A percentile compares a stretch with the other conserved stretches of the same genome.
These are phyloP conservation scores for Stramonita haemastoma DNA, from an alignment of 2,888 invertebrate genomes.

Conservation along the genomic window DNA sequence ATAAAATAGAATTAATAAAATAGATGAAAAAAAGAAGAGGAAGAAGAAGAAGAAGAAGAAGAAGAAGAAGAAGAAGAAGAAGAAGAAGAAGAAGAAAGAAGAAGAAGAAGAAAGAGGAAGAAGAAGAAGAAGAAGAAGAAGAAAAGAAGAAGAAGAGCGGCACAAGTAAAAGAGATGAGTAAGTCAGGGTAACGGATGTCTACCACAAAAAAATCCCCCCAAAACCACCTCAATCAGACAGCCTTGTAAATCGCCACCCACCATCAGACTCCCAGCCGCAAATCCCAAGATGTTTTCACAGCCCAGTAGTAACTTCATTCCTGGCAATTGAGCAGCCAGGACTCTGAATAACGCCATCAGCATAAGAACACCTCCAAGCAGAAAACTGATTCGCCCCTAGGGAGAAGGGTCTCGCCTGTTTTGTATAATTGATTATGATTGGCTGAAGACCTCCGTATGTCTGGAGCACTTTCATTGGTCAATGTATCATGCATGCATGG, in stretches of 20 bases:
- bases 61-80: neutral
- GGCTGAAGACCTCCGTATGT: neutral
- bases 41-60: neutral
- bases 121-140: neutral
- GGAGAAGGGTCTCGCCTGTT: neutral
- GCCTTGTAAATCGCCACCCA: no score
- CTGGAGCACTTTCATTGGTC: neutral
- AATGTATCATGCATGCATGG: neutral
- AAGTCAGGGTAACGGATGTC: neutral
- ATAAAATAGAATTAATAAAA: no score
- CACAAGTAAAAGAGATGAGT: neutral
- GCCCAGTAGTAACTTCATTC: no score
- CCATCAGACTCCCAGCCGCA: no score
- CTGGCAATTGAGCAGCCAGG: no score
- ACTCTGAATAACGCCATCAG: no score
- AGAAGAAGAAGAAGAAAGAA: neutral
- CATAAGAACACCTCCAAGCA: neutral
- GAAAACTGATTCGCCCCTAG: neutral
- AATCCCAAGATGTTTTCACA: no score
- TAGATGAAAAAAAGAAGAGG: neutral
- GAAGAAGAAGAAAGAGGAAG: neutral
- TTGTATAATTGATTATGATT: conserved; percentile 30
- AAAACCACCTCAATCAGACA: no score
- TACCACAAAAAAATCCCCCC: no score
- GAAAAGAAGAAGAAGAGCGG: neutral